phyloP scores from a whole-genome alignment of 2,888 invertebrate genomes.

The Atrina japonica region DNA sequence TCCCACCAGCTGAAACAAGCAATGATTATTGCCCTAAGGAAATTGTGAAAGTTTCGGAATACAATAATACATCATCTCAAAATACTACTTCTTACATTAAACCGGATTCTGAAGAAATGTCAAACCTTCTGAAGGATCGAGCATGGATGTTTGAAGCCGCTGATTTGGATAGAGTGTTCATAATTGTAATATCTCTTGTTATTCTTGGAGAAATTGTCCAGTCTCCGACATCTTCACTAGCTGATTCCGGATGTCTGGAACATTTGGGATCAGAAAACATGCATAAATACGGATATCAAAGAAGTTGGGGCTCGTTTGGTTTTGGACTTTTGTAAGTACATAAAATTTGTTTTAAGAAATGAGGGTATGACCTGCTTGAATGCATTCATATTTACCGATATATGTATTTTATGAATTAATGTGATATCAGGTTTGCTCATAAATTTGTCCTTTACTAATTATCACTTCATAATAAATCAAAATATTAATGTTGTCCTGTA shows the following conservation, averaged over 20 bases:
- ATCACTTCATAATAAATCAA: too few relatives aligned
- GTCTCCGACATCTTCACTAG: constrained; percentile 56
- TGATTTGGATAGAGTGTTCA: constrained; percentile 46
- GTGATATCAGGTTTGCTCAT: background rate
- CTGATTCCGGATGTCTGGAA: constrained; percentile 58
- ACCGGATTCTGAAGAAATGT: constrained; percentile 33
- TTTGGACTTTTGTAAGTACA: constrained; percentile 55
- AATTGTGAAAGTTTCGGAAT: background rate
- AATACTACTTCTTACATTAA: background rate
- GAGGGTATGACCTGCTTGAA: too few relatives aligned
- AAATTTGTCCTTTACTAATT: too few relatives aligned
- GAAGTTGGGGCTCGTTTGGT: constrained; percentile 57
- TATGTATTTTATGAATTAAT: too few relatives aligned
- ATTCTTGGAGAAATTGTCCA: constrained; percentile 57
- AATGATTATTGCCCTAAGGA: constrained; percentile 41
- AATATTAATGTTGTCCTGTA: too few relatives aligned
- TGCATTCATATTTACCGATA: too few relatives aligned
- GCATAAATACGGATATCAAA: constrained; percentile 58
- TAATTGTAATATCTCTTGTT: constrained; percentile 48
- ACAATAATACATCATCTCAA: background rate
- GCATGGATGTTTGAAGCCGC: constrained; percentile 56
- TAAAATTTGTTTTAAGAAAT: background rate
- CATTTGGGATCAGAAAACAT: constrained; percentile 50
- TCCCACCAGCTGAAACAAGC: constrained; percentile 45
- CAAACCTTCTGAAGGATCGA: constrained; percentile 54